Percentiles rank a stretch among this genome's conserved stretches.
phyloP scores from a whole-genome alignment of 2,113 vertebrate genomes.

The human (Homo sapiens) region DNA sequence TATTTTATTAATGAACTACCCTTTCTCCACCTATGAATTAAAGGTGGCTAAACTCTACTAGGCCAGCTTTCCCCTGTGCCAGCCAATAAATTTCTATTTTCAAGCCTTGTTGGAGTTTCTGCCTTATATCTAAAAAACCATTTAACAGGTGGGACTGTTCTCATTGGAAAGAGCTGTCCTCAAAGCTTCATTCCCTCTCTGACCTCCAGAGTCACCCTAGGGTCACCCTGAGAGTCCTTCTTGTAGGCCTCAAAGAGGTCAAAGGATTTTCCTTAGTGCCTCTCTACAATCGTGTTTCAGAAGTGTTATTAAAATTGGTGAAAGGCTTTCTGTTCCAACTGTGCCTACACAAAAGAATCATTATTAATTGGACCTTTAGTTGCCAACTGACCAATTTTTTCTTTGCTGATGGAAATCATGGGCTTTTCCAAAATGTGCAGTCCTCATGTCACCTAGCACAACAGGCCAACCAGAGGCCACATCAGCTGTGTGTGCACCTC shows the following conservation, averaged over 20 bases:
- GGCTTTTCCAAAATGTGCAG: constrained; percentile 19
- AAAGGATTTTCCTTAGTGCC: constrained; percentile 10
- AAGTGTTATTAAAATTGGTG: constrained; percentile 72
- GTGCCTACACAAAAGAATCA: constrained; percentile 61
- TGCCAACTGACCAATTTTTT: constrained; percentile 34
- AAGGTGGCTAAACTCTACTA: background rate
- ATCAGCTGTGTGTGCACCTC: background rate
- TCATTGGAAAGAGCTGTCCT: background rate
- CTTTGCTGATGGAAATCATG: constrained; percentile 58
- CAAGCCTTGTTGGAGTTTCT: background rate
- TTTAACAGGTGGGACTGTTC: background rate
- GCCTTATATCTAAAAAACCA: background rate
- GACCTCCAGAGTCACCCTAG: background rate
- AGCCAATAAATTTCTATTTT: background rate
- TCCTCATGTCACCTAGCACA: background rate
- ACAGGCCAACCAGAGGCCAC: background rate
- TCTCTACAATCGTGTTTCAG: background rate
- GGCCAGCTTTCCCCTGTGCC: background rate
- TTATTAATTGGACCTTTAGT: constrained; percentile 54
- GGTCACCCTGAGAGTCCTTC: constrained; percentile 22
- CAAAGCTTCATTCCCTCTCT: background rate
- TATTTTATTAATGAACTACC: background rate
- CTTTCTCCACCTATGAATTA: background rate
- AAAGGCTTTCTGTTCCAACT: constrained; percentile 66
- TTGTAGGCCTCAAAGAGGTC: background rate